Conservation (phyloP, 2,113 vertebrate genomes). For the Mohoua ochrocephala region DNA sequence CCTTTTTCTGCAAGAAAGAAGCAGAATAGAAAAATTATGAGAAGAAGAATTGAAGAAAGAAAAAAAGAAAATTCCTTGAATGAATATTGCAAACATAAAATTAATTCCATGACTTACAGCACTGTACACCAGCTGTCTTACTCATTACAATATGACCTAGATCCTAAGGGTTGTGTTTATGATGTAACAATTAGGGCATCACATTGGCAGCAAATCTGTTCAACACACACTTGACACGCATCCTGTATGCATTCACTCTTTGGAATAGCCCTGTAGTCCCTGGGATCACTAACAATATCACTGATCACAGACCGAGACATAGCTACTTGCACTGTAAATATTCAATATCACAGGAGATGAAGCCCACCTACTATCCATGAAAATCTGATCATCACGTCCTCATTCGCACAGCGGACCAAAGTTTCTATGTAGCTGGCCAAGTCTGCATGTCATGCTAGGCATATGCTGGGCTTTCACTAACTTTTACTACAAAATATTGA, state of each 20-base stretch:
- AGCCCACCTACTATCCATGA: background rate
- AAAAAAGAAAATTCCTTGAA: background rate
- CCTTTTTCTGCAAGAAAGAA: background rate
- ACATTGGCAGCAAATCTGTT: background rate
- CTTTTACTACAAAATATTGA: background rate
- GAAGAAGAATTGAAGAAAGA: background rate
- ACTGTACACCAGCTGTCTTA: background rate
- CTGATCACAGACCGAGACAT: background rate
- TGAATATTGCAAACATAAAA: accelerated
- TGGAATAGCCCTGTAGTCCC: background rate
- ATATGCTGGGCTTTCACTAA: background rate
- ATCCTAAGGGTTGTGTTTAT: background rate
- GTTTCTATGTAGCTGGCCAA: background rate
- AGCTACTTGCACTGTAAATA: background rate
- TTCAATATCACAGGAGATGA: background rate
- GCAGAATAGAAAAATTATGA: background rate
- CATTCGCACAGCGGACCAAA: background rate
- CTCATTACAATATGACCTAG: background rate
- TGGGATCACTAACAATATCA: background rate
- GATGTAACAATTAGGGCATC: background rate
- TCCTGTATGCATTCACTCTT: background rate
- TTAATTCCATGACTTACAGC: background rate
- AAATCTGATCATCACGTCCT: background rate
- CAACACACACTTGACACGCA: background rate
- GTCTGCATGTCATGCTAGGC: background rate